These are phyloP conservation scores for Peromyscus melanophrys DNA, from an alignment of 2,797 vertebrate genomes.

Conservation along the genomic window DNA sequence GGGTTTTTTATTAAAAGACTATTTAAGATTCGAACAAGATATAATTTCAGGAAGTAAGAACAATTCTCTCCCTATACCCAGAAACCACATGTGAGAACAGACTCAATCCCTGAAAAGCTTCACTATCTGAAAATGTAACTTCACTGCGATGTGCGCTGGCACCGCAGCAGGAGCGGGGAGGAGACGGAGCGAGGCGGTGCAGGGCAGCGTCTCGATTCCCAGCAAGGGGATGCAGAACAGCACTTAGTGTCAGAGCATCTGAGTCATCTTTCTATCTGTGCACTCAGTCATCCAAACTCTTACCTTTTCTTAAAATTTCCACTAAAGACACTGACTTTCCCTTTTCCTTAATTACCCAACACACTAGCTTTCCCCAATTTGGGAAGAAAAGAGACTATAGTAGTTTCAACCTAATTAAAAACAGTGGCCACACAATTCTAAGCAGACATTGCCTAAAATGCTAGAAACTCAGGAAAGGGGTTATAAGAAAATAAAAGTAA, in stretches of 20 bases:
- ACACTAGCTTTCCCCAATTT: slow-evolving; percentile 21
- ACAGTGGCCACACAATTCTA: slow-evolving; percentile 24
- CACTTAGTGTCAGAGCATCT: neutral
- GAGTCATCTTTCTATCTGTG: neutral
- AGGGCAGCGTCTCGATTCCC: neutral
- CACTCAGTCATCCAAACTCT: slow-evolving; percentile 35
- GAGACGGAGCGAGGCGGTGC: neutral
- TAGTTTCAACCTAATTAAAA: slow-evolving; percentile 56
- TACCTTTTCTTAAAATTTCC: slow-evolving; percentile 56
- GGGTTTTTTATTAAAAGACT: too few species aligned
- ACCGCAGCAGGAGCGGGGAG: too few species aligned
- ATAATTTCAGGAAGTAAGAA: slow-evolving; percentile 38
- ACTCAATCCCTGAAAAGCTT: slow-evolving; percentile 36
- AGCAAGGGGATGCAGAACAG: neutral
- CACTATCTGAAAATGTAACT: slow-evolving; percentile 41
- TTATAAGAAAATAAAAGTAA: slow-evolving; percentile 55
- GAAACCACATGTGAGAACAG: slow-evolving; percentile 47
- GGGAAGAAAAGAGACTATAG: slow-evolving; percentile 41
- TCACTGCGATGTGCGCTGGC: neutral
- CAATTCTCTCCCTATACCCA: slow-evolving; percentile 18
- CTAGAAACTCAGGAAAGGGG: slow-evolving; percentile 13
- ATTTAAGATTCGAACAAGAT: too few species aligned
- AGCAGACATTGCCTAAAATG: slow-evolving; percentile 36
- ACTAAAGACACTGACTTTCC: slow-evolving; percentile 31
- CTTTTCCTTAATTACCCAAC: slow-evolving; percentile 16